phyloP scores from a whole-genome alignment of 2,113 vertebrate genomes.

The Larimichthys crocea region DNA sequence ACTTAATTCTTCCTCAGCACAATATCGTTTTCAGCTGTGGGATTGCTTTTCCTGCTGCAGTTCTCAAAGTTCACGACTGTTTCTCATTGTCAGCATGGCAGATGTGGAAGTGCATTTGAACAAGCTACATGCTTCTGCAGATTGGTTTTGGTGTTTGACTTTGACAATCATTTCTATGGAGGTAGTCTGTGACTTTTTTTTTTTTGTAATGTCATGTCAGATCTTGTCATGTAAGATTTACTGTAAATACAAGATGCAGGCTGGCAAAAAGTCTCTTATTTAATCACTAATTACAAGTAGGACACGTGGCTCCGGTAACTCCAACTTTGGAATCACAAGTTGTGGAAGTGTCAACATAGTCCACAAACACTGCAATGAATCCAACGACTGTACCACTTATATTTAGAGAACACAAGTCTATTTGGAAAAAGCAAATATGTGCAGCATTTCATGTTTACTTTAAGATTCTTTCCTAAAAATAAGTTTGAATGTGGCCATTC shows the following conservation, averaged over 20 bases:
- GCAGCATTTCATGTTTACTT: not conserved
- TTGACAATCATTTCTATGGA: not conserved
- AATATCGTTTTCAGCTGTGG: constrained; percentile 38
- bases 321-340: not conserved
- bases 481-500: not conserved
- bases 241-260: constrained; percentile 19
- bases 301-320: not conserved
- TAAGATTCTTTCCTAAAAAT: not conserved
- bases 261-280: not conserved
- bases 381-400: not conserved
- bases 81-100: constrained; percentile 15
- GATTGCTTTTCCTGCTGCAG: constrained; percentile 36
- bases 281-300: not conserved
- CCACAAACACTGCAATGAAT: constrained; percentile 18
- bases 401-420: not conserved
- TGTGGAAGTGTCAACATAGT: constrained; percentile 23
- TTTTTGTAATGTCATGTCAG: constrained; percentile 8
- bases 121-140: not conserved
- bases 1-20: constrained; percentile 27
- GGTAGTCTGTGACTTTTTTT: not conserved
- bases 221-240: not conserved
- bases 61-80: not conserved
- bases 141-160: constrained; percentile 4
- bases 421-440: not conserved
- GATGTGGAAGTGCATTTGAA: not conserved